Conservation (phyloP, 2,113 vertebrate species). For the Cephalopholis sonnerati region DNA sequence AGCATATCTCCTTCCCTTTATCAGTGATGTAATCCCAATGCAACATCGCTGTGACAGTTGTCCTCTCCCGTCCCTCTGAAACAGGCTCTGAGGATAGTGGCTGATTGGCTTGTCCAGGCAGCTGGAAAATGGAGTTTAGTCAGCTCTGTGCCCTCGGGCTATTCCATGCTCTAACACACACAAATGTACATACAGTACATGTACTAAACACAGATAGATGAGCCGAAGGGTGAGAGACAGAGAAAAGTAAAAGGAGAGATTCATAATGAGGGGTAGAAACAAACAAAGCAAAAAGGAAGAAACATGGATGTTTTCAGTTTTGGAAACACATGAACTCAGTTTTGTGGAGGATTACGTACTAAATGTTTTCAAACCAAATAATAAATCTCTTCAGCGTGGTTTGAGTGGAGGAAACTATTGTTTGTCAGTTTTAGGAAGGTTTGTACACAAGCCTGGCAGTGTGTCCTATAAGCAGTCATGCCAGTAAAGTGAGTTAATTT, state of each 20-base stretch:
- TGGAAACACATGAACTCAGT: conserved; percentile 7
- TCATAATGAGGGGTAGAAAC: not conserved
- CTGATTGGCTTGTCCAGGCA: conserved; percentile 75
- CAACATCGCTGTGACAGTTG: conserved; percentile 51
- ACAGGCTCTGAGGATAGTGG: conserved; percentile 39
- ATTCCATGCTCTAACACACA: conserved; percentile 32
- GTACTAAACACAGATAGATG: conserved; percentile 23
- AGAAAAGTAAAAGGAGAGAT: conserved; percentile 3
- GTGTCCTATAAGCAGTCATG: not conserved
- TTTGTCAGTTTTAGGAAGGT: conserved; percentile 1
- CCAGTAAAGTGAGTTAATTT: conserved; percentile 5
- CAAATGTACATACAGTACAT: conserved; percentile 6
- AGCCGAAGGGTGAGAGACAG: conserved; percentile 9
- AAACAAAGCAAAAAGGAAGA: not conserved
- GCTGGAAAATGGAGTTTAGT: conserved; percentile 66
- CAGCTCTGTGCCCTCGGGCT: conserved; percentile 52
- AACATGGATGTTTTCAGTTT: not conserved
- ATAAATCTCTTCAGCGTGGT: not conserved
- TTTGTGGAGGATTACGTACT: conserved; percentile 7
- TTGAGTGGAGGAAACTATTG: not conserved
- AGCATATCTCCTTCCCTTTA: conserved; percentile 6
- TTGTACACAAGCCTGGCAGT: not conserved
- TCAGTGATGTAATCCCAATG: conserved; percentile 76
- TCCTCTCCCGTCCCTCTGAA: conserved; percentile 47
- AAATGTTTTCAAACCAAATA: conserved; percentile 4